These are phyloP conservation scores for Phyllotis vaccarum DNA, from an alignment of 2,797 vertebrate genomes.

Conservation along the genomic window DNA sequence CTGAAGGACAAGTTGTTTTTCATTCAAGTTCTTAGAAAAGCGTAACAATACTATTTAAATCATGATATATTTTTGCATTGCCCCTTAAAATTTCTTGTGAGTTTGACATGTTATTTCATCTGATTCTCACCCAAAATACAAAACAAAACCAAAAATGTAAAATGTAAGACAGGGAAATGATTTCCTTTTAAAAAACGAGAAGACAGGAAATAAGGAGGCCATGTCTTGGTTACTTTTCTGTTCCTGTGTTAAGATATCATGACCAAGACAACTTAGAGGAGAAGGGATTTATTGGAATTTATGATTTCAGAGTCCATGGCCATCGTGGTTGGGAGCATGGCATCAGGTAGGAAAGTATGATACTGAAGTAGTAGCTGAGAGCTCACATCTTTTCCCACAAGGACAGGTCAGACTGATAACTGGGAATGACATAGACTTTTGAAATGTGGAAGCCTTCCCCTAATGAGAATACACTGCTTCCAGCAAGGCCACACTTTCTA, in stretches of 20 bases:
- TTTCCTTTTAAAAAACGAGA: constrained; percentile 19
- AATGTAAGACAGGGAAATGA: not conserved
- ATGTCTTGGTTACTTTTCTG: not conserved
- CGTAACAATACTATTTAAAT: constrained; percentile 7
- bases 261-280: not conserved
- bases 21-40: not conserved
- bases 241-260: not conserved
- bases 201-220: not conserved
- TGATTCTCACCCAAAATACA: not conserved
- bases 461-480: not conserved
- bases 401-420: not conserved
- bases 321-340: not conserved
- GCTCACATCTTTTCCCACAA: not conserved
- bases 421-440: not conserved
- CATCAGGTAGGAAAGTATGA: too few relatives aligned
- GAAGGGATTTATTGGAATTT: not conserved
- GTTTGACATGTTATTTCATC: not conserved
- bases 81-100: constrained; percentile 1
- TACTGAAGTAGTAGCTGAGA: not conserved
- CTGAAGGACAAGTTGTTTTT: not conserved
- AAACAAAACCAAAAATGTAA: not conserved
- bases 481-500: not conserved
- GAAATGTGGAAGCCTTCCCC: not conserved
- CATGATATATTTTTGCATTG: not conserved
- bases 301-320: not conserved